Percentiles rank a stretch among this genome's conserved stretches.
Evolutionary conservation across 2,888 invertebrate species (phyloP).

Genomic region (Idaea aversata): DNA sequence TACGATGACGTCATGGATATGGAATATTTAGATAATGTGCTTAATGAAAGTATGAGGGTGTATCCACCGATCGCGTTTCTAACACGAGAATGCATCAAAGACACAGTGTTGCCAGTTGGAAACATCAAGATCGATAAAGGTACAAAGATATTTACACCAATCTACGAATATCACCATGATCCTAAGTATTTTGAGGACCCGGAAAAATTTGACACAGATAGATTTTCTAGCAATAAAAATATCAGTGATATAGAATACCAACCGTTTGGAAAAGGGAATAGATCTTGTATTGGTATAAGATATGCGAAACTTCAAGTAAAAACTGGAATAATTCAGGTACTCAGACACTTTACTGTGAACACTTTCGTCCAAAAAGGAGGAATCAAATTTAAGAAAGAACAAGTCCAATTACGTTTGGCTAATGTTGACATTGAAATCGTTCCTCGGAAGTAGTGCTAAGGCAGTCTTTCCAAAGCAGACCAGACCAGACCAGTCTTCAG

Average conservation of each 20-base stretch:
- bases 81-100: constrained; percentile 41
- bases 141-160: constrained; percentile 46
- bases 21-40: constrained; percentile 26
- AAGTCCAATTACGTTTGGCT: constrained; percentile 40
- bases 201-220: constrained; percentile 62
- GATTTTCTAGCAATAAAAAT: constrained; percentile 44
- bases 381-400: constrained; percentile 39
- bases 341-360: constrained; percentile 40
- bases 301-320: constrained; percentile 49
- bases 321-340: constrained; percentile 40
- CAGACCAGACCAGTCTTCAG: too few species aligned
- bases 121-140: constrained; percentile 54
- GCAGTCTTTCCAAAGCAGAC: too few species aligned
- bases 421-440: constrained; percentile 46
- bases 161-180: constrained; percentile 62
- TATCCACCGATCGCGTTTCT: constrained; percentile 52
- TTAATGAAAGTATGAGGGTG: constrained; percentile 47
- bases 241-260: constrained; percentile 48
- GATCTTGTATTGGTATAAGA: constrained; percentile 64
- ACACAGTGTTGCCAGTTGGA: constrained; percentile 52
- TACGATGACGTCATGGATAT: constrained; percentile 22
- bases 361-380: constrained; percentile 37
- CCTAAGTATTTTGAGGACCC: constrained; percentile 64
- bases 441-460: constrained; percentile 19
- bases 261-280: constrained; percentile 69